phyloP scores from a whole-genome alignment of 2,113 vertebrate genomes.

The Tragelaphus scriptus region DNA sequence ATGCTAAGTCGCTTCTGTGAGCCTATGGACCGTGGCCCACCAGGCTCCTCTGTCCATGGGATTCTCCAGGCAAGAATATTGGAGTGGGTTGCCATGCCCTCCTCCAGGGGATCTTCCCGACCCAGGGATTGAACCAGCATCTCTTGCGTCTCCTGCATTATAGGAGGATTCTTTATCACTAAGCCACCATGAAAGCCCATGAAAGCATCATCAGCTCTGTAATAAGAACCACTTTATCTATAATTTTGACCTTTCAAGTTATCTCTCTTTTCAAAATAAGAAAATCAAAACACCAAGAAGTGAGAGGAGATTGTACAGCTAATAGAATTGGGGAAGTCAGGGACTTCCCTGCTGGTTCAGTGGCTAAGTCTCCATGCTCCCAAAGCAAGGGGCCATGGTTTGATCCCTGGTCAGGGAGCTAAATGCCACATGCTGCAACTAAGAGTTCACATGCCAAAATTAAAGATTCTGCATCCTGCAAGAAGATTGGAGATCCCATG shows the following conservation, averaged over 20 bases:
- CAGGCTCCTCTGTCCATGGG: not conserved
- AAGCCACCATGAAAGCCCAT: not conserved
- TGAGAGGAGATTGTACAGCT: not conserved
- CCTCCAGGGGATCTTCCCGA: not conserved
- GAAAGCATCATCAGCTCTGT: not conserved
- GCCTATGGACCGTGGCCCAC: not conserved
- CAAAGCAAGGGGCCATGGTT: not conserved
- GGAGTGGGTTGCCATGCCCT: not conserved
- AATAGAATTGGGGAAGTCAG: not conserved
- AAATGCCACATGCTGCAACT: not conserved
- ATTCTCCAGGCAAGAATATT: not conserved
- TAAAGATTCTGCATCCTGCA: not conserved
- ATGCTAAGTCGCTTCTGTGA: not conserved
- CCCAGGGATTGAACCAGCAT: not conserved
- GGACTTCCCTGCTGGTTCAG: not conserved
- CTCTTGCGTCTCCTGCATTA: not conserved
- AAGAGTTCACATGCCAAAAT: not conserved
- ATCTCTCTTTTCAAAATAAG: not conserved
- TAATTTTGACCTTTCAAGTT: not conserved
- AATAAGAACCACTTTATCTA: not conserved
- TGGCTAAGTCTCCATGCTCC: not conserved
- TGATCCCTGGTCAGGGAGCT: not conserved
- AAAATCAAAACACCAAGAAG: not conserved
- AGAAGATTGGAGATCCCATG: not conserved
- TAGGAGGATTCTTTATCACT: not conserved